Evolutionary conservation across 2,888 invertebrate genomes (phyloP).

Genomic region (Drosophila mercatorum): DNA sequence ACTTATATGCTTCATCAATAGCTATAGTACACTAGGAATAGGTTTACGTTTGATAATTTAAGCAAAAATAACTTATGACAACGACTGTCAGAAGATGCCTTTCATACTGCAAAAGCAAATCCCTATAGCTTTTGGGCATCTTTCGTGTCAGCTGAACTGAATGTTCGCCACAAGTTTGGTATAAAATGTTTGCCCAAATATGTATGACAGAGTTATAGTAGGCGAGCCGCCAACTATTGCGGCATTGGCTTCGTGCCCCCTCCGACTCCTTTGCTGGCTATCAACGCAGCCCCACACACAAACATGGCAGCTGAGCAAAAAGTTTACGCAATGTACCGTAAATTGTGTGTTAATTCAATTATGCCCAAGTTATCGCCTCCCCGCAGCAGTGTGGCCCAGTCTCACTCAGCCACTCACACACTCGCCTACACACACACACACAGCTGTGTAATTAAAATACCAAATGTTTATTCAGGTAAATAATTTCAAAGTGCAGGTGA

Average conservation of each 20-base stretch:
- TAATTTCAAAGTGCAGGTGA: slow-evolving; percentile 75
- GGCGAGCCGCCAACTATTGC: slow-evolving; percentile 42
- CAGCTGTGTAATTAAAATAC: slow-evolving; percentile 80
- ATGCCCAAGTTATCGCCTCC: slow-evolving; percentile 64
- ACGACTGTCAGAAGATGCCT: slow-evolving; percentile 2
- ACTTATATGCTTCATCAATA: background rate
- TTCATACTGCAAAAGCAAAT: background rate
- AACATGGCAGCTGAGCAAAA: slow-evolving; percentile 53
- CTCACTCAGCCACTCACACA: background rate
- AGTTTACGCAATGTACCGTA: slow-evolving; percentile 80
- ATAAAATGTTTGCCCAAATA: slow-evolving; percentile 35
- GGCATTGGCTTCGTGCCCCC: slow-evolving; percentile 10
- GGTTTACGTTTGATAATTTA: background rate
- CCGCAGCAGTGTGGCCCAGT: slow-evolving; percentile 27
- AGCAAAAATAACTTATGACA: slow-evolving; percentile 1
- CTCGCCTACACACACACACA: background rate
- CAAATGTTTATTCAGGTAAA: slow-evolving; percentile 82
- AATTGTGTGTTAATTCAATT: slow-evolving; percentile 83
- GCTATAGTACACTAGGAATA: background rate
- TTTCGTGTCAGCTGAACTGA: slow-evolving; percentile 38
- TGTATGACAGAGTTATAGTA: slow-evolving; percentile 3
- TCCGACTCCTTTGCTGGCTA: background rate
- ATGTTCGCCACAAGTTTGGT: slow-evolving; percentile 42
- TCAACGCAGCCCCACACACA: slow-evolving; percentile 18
- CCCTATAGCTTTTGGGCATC: slow-evolving; percentile 34